phyloP scores from a whole-genome alignment of 2,888 invertebrate species.

The Schrankia costaestrigalis region DNA sequence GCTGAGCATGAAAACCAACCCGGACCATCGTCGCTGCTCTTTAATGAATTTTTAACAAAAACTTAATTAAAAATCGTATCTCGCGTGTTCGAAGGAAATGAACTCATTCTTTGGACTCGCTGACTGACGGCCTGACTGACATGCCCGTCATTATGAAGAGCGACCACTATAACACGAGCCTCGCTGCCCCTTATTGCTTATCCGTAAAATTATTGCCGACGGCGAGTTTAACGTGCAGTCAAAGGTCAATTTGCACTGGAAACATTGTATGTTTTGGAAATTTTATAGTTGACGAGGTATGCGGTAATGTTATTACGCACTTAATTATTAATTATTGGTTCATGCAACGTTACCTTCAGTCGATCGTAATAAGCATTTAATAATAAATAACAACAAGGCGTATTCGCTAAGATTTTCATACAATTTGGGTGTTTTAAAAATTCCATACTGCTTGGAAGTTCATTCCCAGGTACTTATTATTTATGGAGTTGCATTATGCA shows the following conservation, averaged over 20 bases:
- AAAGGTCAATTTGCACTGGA: constrained; percentile 55
- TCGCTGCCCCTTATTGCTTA: constrained; percentile 40
- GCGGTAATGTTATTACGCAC: constrained; percentile 59
- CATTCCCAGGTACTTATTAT: too few species aligned
- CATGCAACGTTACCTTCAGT: constrained; percentile 45
- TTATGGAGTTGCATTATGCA: too few species aligned
- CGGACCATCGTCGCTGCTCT: constrained; percentile 59
- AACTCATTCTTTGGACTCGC: constrained; percentile 75
- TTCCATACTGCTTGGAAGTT: not conserved
- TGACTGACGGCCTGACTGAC: constrained; percentile 75
- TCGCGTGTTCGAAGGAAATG: constrained; percentile 78
- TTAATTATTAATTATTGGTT: constrained; percentile 67
- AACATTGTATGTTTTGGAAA: constrained; percentile 62
- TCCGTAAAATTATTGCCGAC: constrained; percentile 44
- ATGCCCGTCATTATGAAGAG: constrained; percentile 65
- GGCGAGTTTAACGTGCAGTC: constrained; percentile 45
- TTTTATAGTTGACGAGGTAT: constrained; percentile 63
- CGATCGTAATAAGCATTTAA: constrained; percentile 40
- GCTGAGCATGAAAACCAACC: constrained; percentile 48
- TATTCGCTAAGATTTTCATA: constrained; percentile 1
- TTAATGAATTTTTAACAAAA: constrained; percentile 80
- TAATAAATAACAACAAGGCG: constrained; percentile 17
- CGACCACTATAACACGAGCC: constrained; percentile 56
- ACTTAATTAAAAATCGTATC: constrained; percentile 81
- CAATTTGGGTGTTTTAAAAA: constrained; percentile 1